Evolutionary conservation across 1,140 invertebrate genomes (phyloP).

Genomic region (Diachasmimorpha longicaudata): DNA sequence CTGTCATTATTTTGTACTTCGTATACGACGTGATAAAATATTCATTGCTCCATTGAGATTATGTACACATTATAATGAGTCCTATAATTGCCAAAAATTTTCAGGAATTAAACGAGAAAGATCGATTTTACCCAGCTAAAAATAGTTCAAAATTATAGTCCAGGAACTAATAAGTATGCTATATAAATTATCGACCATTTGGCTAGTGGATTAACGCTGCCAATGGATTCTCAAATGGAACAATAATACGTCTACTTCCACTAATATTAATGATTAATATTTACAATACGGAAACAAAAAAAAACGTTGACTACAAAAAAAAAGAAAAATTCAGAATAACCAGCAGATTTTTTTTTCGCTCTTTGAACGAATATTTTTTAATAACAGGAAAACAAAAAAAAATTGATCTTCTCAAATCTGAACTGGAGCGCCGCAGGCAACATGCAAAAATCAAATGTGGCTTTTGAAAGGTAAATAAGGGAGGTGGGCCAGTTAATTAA

Average conservation of each 20-base stretch:
- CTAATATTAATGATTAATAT: constrained; percentile 29
- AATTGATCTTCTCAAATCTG: constrained; percentile 37
- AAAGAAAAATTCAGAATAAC: constrained; percentile 36
- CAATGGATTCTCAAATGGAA: constrained; percentile 51
- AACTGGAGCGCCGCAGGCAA: constrained; percentile 49
- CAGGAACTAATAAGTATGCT: background rate
- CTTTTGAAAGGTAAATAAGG: constrained; percentile 31
- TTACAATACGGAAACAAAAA: constrained; percentile 31
- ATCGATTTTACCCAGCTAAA: background rate
- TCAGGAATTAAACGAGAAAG: background rate
- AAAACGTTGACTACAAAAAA: constrained; percentile 47
- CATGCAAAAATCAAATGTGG: constrained; percentile 50
- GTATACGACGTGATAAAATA: background rate
- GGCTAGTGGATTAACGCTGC: constrained; percentile 12
- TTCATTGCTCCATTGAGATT: background rate
- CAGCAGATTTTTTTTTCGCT: constrained; percentile 40
- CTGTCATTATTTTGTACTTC: constrained; percentile 12
- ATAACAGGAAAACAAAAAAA: constrained; percentile 28
- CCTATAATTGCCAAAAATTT: background rate
- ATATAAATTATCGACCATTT: constrained; percentile 1
- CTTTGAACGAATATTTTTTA: constrained; percentile 35
- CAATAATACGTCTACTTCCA: constrained; percentile 39
- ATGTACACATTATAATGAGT: background rate
- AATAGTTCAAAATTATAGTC: background rate
- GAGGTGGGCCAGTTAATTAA: constrained; percentile 32